A percentile compares a stretch with the other conserved stretches of the same genome.
These are phyloP conservation scores for Vimba vimba DNA, from an alignment of 2,113 vertebrate species.

Conservation along the genomic window DNA sequence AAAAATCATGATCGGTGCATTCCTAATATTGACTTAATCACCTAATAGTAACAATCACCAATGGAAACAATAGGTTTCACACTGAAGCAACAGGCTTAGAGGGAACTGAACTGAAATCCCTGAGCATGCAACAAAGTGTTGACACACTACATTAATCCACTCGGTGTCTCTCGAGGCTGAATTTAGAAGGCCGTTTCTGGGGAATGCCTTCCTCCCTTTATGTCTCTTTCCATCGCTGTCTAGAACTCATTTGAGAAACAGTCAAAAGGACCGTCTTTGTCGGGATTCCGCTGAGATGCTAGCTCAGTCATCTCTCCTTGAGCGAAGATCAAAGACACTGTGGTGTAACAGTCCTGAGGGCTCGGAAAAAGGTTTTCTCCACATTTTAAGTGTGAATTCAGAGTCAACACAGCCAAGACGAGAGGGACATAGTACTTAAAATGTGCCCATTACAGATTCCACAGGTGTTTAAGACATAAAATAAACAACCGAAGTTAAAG, in stretches of 20 bases:
- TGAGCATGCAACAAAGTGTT: conserved; percentile 20
- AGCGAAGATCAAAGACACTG: conserved; percentile 30
- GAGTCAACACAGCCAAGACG: conserved; percentile 24
- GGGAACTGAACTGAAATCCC: conserved; percentile 7
- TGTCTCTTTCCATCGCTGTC: not conserved
- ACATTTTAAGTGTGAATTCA: conserved; percentile 32
- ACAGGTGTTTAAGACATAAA: conserved; percentile 12
- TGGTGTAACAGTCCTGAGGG: conserved; percentile 20
- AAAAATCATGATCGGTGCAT: too few species aligned
- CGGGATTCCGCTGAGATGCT: conserved; percentile 13
- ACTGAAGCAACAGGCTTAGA: not conserved
- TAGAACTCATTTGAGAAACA: conserved; percentile 27
- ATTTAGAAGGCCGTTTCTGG: conserved; percentile 12
- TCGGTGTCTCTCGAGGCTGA: not conserved
- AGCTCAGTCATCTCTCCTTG: not conserved
- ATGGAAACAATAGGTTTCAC: not conserved
- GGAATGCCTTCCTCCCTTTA: conserved; percentile 32
- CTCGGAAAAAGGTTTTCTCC: conserved; percentile 20
- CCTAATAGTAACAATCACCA: not conserved
- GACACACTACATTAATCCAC: conserved; percentile 25
- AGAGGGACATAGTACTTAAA: not conserved
- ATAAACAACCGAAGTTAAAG: not conserved
- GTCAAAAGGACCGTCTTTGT: conserved; percentile 27
- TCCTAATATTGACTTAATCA: too few species aligned
- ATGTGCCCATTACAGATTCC: conserved; percentile 18